Conservation (phyloP, 2,797 vertebrate genomes). For the Myoxocephalus aenaeus region DNA sequence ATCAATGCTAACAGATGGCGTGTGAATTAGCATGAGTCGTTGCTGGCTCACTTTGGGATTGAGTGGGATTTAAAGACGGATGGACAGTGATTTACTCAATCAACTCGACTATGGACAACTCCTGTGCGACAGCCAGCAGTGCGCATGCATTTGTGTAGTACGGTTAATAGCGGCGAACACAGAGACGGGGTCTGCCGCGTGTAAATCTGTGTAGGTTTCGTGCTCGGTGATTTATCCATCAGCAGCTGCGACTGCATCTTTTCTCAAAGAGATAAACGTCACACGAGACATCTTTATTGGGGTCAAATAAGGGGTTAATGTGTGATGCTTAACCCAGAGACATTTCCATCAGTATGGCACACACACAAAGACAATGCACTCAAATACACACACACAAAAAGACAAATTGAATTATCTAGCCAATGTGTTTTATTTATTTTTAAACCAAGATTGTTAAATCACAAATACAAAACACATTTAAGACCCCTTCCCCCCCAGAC, state of each 20-base stretch:
- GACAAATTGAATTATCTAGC: conserved; percentile 67
- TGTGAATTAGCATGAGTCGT: conserved; percentile 49
- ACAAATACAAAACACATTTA: conserved; percentile 65
- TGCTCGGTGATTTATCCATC: conserved; percentile 62
- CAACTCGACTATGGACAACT: conserved; percentile 8
- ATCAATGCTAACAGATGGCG: conserved; percentile 41
- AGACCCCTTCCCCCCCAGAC: conserved; percentile 46
- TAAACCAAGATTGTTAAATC: conserved; percentile 65
- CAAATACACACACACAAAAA: conserved; percentile 24
- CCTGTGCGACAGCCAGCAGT: conserved; percentile 25
- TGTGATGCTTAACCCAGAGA: conserved; percentile 61
- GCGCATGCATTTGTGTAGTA: conserved; percentile 24
- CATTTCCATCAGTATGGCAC: conserved; percentile 52
- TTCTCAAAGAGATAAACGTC: conserved; percentile 79
- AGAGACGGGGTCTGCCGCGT: conserved; percentile 24
- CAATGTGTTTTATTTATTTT: conserved; percentile 47
- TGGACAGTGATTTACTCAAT: conserved; percentile 49
- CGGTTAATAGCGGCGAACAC: conserved; percentile 22
- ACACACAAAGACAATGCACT: background rate
- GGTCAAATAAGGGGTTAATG: conserved; percentile 83
- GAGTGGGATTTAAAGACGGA: conserved; percentile 56
- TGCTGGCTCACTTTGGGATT: conserved; percentile 25
- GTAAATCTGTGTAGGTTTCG: conserved; percentile 61
- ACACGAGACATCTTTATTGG: conserved; percentile 76
- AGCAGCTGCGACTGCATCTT: conserved; percentile 64